Base-by-base conservation (phyloP, 2,113 vertebrate genomes). In the Okapia johnstoni region DNA sequence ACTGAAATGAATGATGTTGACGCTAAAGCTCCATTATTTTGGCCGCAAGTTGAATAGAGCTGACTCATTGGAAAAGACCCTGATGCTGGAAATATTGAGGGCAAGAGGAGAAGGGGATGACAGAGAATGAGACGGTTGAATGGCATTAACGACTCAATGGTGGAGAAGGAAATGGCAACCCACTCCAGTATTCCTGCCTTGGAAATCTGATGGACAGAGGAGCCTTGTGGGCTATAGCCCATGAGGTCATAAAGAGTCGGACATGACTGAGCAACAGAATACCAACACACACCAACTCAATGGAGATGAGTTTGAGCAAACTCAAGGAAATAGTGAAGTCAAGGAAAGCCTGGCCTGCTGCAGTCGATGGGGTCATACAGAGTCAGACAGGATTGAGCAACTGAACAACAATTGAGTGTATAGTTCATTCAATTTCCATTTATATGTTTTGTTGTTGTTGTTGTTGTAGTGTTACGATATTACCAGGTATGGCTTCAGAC, bases 181-280 rank as follows among this genome's bases (percentile, higher is more conserved):
- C 66, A 40, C 66, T 25, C 66, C 10, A 40, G n/a, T 70, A 70
- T 70, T 70, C 19, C 66, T 70, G 36, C n/a, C 66, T 73, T n/a
- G n/a, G 66, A 73, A 73, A 40, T 73, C n/a, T 40, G 66, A 23
- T 73, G 66, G 66, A 23, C 11, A 23, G 19, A 73, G 19, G 19
- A 23, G 66, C n/a, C n/a, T 73, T n/a, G n/a, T 73, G 10, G n/a
- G 19, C n/a, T 73, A 73, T 40, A 6, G 11, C 19, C 19, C n/a
- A 25, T 23, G 66, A 40, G 2, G 10, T 73, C 66, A 40, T n/a
- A 40, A 73, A 73, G 19, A 73, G n/a, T 23, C 0, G 0, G 66
- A 40, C 19, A 40, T 0, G 1, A 40, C 19, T 40, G n/a, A 40
- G n/a, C 1, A 0, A 40, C n/a, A 73, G n/a, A 73, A 40, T 40